These are phyloP conservation scores for Pholis gunnellus DNA, from an alignment of 2,113 vertebrate genomes.

Conservation along the genomic window DNA sequence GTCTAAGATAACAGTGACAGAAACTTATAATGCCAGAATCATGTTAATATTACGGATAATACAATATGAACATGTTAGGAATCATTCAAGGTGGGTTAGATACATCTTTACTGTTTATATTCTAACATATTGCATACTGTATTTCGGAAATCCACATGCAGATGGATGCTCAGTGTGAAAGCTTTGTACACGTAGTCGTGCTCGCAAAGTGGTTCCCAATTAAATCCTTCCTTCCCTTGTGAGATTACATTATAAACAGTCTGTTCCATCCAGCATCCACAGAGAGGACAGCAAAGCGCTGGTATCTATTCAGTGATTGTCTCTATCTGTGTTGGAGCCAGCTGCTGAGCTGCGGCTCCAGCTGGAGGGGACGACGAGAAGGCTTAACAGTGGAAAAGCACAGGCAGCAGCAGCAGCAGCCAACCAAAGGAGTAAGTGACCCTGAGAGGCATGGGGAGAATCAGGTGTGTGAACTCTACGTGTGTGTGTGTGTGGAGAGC, in stretches of 20 bases:
- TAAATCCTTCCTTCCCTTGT: conserved; percentile 30
- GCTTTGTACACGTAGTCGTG: background rate
- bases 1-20: too few relatives aligned
- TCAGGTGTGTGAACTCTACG: background rate
- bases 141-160: conserved; percentile 15
- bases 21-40: background rate
- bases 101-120: background rate
- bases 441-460: conserved; percentile 29
- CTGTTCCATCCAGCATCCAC: conserved; percentile 10
- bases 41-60: background rate
- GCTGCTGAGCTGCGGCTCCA: conserved; percentile 27
- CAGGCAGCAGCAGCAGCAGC: conserved; percentile 14
- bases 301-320: conserved; percentile 51
- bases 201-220: conserved; percentile 18
- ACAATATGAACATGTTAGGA: background rate
- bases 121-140: background rate
- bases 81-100: background rate
- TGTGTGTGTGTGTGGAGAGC: conserved; percentile 27
- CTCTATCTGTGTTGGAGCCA: conserved; percentile 32
- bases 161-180: background rate
- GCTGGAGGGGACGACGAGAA: conserved; percentile 38
- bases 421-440: conserved; percentile 17
- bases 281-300: conserved; percentile 9
- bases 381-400: conserved; percentile 26
- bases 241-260: conserved; percentile 31